Percentiles rank a stretch among this genome's conserved stretches.
These are phyloP conservation scores for Semaprochilodus insignis DNA, from an alignment of 2,797 vertebrate genomes.

Conservation along the genomic window DNA sequence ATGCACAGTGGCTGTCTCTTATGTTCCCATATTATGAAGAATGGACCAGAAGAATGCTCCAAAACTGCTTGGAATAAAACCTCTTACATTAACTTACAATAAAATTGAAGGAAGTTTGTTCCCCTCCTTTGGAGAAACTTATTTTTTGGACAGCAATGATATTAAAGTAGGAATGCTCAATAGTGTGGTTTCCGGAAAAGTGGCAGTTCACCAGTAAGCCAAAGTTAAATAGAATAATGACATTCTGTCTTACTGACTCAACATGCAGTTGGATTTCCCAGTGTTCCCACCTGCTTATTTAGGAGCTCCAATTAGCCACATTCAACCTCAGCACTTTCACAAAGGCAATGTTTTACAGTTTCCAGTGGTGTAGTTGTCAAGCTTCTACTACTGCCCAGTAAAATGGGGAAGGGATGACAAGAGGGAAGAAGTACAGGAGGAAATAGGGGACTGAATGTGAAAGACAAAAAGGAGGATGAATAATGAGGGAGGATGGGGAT, in stretches of 20 bases:
- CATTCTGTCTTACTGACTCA: neutral
- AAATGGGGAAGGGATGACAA: neutral
- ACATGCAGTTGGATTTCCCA: neutral
- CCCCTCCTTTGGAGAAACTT: no score
- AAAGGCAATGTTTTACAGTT: neutral
- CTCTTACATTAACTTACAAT: no score
- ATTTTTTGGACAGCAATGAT: no score
- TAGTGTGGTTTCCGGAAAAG: no score
- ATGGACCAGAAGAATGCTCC: no score
- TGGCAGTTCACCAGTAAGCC: no score
- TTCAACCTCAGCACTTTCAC: neutral
- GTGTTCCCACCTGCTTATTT: neutral
- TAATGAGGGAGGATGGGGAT: neutral
- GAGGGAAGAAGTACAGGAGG: neutral
- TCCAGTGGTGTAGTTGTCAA: neutral
- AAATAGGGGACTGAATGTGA: neutral
- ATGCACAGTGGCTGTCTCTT: no score
- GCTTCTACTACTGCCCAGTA: neutral
- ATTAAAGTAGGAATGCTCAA: no score
- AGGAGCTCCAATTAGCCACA: neutral
- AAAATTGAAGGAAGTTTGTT: no score
- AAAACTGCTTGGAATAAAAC: no score
- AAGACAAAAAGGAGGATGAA: conserved; percentile 21
- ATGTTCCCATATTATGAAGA: no score
- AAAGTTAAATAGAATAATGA: no score